A percentile compares a stretch with the other conserved stretches of the same genome.
Evolutionary conservation across 2,888 invertebrate genomes (phyloP).

Genomic region (Drosophila incognita): DNA sequence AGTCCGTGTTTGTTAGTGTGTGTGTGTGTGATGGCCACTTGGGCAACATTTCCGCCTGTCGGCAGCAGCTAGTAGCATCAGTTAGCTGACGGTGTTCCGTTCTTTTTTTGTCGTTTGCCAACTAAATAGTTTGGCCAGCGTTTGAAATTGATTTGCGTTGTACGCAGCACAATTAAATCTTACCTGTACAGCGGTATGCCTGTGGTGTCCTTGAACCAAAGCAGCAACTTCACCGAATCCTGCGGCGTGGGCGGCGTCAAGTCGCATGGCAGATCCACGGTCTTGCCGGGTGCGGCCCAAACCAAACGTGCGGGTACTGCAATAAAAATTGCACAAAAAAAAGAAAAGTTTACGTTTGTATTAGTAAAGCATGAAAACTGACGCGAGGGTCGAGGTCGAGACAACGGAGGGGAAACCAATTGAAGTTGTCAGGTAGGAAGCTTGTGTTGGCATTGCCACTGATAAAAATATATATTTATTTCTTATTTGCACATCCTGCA

Average conservation of each 20-base stretch:
- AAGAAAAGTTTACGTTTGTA: slow-evolving; percentile 43
- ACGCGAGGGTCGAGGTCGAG: background rate
- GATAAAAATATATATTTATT: slow-evolving; percentile 80
- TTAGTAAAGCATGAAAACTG: slow-evolving; percentile 45
- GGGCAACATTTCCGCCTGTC: slow-evolving; percentile 54
- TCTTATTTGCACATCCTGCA: slow-evolving; percentile 80
- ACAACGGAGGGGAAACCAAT: slow-evolving; percentile 37
- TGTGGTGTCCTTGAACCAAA: slow-evolving; percentile 95
- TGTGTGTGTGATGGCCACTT: slow-evolving; percentile 35
- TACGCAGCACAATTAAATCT: slow-evolving; percentile 73
- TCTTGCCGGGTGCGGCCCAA: slow-evolving; percentile 91
- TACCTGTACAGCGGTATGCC: slow-evolving; percentile 95
- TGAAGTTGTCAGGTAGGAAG: slow-evolving; percentile 60
- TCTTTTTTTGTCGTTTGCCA: slow-evolving; percentile 1
- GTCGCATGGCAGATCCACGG: slow-evolving; percentile 93
- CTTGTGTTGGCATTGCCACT: slow-evolving; percentile 39
- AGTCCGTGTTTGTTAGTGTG: slow-evolving; percentile 9
- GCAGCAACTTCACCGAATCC: slow-evolving; percentile 92
- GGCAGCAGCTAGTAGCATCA: slow-evolving; percentile 23
- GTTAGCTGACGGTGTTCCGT: slow-evolving; percentile 1
- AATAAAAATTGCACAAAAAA: slow-evolving; percentile 79
- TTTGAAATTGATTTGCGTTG: slow-evolving; percentile 50
- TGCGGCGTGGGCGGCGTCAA: slow-evolving; percentile 89
- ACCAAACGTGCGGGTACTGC: slow-evolving; percentile 88
- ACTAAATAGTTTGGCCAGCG: slow-evolving; percentile 54